Conservation (phyloP, 1,140 invertebrate species). For the Cyrtorhinus lividipennis region DNA sequence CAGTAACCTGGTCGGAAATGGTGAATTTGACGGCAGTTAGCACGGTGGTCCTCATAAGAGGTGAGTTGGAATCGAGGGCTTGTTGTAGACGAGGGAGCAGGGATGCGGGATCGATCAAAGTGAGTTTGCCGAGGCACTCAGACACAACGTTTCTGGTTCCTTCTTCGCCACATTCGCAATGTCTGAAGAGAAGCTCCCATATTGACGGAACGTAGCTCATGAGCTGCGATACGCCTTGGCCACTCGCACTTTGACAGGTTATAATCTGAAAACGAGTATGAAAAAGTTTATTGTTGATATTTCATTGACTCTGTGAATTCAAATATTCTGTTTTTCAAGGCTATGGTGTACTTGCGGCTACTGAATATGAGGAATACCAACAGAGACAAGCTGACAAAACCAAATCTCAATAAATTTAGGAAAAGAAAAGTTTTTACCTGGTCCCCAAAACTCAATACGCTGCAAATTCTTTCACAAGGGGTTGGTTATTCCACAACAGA, state of each 20-base stretch:
- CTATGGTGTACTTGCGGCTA: too few species aligned
- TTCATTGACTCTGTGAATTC: too few species aligned
- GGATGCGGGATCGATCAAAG: constrained; percentile 78
- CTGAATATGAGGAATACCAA: too few species aligned
- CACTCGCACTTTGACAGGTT: constrained; percentile 65
- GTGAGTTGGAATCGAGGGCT: constrained; percentile 60
- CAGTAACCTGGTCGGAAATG: constrained; percentile 74
- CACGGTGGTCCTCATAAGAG: constrained; percentile 87
- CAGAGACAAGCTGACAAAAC: too few species aligned
- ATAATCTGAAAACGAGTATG: constrained; percentile 72
- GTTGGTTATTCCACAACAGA: too few species aligned
- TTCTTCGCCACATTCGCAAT: constrained; percentile 92
- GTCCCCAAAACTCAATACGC: too few species aligned
- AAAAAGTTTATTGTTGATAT: too few species aligned
- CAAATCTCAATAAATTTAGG: too few species aligned
- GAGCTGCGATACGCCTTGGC: constrained; percentile 57
- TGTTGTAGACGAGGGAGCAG: constrained; percentile 63
- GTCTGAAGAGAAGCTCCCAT: constrained; percentile 76
- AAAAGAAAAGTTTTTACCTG: too few species aligned
- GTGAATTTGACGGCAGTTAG: constrained; percentile 97
- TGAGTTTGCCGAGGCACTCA: constrained; percentile 94
- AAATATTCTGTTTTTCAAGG: too few species aligned
- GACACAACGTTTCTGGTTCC: constrained; percentile 96
- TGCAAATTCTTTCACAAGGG: too few species aligned
- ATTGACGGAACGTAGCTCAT: constrained; percentile 79